A percentile compares a stretch with the other conserved stretches of the same genome.
Evolutionary conservation across 2,797 vertebrate species (phyloP).

Genomic region (Picus viridis): DNA sequence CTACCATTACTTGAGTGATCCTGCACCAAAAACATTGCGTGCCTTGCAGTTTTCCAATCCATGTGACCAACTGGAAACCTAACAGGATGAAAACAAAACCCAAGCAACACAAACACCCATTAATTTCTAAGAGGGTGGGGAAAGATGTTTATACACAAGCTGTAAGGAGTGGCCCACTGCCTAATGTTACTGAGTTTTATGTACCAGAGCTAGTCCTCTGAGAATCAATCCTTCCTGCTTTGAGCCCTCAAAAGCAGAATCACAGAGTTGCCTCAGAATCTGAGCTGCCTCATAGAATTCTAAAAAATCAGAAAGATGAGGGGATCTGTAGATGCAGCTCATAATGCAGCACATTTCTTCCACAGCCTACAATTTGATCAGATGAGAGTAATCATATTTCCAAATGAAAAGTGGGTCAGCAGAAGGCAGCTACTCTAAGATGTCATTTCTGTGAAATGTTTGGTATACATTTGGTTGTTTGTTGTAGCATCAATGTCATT

Average conservation of each 20-base stretch:
- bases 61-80: neutral
- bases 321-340: neutral
- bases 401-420: neutral
- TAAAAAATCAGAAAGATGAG: neutral
- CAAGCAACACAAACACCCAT: neutral
- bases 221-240: neutral
- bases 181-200: neutral
- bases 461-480: neutral
- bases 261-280: neutral
- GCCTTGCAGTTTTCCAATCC: neutral
- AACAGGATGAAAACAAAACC: neutral
- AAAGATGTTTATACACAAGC: neutral
- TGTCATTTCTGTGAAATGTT: neutral
- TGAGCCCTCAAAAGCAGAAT: neutral
- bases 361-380: neutral
- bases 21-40: neutral
- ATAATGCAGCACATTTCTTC: neutral
- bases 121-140: neutral
- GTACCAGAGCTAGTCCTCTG: neutral
- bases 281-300: neutral
- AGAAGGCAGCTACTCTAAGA: neutral
- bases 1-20: neutral
- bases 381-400: neutral
- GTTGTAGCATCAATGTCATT: neutral
- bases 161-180: neutral